Base-by-base conservation (phyloP, 2,113 vertebrate species). In the Mus musculus region DNA sequence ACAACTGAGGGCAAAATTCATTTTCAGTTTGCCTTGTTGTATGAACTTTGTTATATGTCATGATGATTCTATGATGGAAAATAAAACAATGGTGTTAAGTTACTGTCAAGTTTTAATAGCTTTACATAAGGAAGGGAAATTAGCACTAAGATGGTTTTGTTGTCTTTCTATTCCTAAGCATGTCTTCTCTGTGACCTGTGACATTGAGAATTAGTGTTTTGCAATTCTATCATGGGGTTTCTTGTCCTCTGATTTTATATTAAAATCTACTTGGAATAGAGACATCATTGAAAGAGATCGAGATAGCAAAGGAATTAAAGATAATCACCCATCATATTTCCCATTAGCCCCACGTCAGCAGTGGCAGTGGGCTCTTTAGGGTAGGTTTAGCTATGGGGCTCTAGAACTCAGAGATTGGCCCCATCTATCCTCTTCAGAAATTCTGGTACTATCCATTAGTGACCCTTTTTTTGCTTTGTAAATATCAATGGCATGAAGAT, bases 51-150 rank as follows among this genome's bases (percentile, higher is more conserved):
- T 89, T 30, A 59, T 93, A 54, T 84, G 24, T 72, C 22, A 33
- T 85, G 52, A 33, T 85, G 52, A 61, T 28, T 89, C 59, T 61
- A 33, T 75, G 84, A 76, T 49, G 13, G 77, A 90, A n/a, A 81
- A 81, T 56, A 52, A 85, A 95, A 73, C 2, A 61, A 36, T 14
- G 76, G 78, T 28, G 13, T 5, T 82, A 84, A 49, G 42, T 90
- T 56, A 65, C 61, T 87, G 39, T 90, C 90, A 24, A 95, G 69
- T 90, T 77, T 91, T 13, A 84, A 80, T 1, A 28, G 63, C 72
- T 93, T 96, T 81, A 88, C 72, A 33, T 24, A 39, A 87, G 33
- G 19, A 87, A 88, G 77, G 77, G 39, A n/a, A 91, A n/a, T 26
- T 19, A 69, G 61, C 49, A 26, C 7, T 87, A 26, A 93, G 16